Percentiles rank a stretch among this genome's conserved stretches.
Evolutionary conservation across 2,888 invertebrate genomes (phyloP).

Genomic region (Dryobota labecula): DNA sequence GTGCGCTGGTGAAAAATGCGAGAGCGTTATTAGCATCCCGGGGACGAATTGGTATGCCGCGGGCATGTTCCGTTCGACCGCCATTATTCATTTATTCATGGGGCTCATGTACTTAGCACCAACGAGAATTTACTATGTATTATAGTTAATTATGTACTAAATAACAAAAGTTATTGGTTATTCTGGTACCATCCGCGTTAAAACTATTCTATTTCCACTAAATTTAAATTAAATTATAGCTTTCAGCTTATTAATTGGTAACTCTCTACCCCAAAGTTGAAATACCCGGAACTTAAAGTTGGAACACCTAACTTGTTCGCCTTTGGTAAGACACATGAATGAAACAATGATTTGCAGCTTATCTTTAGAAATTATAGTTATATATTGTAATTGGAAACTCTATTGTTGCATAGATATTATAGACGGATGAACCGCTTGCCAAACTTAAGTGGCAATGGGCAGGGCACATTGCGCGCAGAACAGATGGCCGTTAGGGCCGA

Average conservation of each 20-base stretch:
- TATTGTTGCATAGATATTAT: not conserved
- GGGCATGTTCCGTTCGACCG: conserved; percentile 82
- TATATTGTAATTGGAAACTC: conserved; percentile 1
- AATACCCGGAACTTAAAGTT: conserved; percentile 39
- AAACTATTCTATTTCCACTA: conserved; percentile 25
- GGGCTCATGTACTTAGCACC: conserved; percentile 80
- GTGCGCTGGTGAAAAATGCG: conserved; percentile 84
- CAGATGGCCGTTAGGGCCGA: too few relatives aligned
- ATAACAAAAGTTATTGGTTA: conserved; percentile 34
- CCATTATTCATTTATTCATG: conserved; percentile 89
- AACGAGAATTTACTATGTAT: conserved; percentile 73
- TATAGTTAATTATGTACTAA: conserved; percentile 68
- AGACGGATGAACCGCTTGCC: not conserved
- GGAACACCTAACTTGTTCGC: conserved; percentile 17
- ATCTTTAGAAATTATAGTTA: too few relatives aligned
- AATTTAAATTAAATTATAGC: conserved; percentile 35
- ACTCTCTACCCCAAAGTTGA: conserved; percentile 32
- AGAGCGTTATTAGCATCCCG: conserved; percentile 85
- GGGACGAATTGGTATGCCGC: conserved; percentile 87
- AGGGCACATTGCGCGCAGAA: too few relatives aligned
- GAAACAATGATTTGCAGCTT: conserved; percentile 18
- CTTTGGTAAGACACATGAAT: conserved; percentile 25
- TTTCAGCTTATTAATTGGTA: conserved; percentile 26
- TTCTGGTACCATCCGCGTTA: conserved; percentile 16
- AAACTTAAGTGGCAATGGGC: too few relatives aligned